These are phyloP conservation scores for Zaprionus tsacasi DNA, from an alignment of 1,140 invertebrate species.

Conservation along the genomic window DNA sequence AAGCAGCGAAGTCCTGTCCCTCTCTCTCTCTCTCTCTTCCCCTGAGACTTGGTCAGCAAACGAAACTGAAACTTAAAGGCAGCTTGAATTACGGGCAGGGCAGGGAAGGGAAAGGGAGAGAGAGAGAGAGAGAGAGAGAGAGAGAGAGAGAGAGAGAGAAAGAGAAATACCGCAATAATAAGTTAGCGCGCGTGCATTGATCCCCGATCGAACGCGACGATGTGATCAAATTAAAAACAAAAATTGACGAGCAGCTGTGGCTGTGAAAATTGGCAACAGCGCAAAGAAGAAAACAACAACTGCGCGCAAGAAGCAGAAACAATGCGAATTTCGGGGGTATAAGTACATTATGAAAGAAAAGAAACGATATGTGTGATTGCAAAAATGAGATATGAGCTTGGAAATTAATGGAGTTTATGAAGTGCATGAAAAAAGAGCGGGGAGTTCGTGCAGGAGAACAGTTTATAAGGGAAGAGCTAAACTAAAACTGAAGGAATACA, in stretches of 20 bases:
- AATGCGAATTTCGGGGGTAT: not conserved
- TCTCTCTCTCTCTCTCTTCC: too few species aligned
- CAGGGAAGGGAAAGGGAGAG: not conserved
- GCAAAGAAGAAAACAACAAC: too few species aligned
- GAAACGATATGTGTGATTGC: too few species aligned
- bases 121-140: not conserved
- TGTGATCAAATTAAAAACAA: slow-evolving; percentile 22
- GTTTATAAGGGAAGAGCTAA: too few species aligned
- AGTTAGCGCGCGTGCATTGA: slow-evolving; percentile 54
- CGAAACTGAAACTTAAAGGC: slow-evolving; percentile 16
- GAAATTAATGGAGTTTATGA: too few species aligned
- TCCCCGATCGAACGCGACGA: slow-evolving; percentile 55
- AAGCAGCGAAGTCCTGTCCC: not conserved
- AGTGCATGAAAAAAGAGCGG: too few species aligned
- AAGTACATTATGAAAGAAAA: not conserved
- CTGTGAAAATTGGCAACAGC: not conserved
- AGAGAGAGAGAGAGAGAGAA: not conserved
- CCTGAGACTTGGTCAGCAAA: too few species aligned
- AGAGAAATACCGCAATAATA: slow-evolving; percentile 43
- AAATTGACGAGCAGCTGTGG: slow-evolving; percentile 12
- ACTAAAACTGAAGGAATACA: too few species aligned
- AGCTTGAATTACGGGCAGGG: slow-evolving; percentile 26
- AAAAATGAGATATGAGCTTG: too few species aligned
- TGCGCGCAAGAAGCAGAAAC: not conserved
- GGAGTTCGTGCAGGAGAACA: too few species aligned